Evolutionary conservation across 53 echinoderm and acorn worm species (phyloP), one percentile per base, ranked within the genome.

Genomic region (Zoroaster sp.): DNA sequence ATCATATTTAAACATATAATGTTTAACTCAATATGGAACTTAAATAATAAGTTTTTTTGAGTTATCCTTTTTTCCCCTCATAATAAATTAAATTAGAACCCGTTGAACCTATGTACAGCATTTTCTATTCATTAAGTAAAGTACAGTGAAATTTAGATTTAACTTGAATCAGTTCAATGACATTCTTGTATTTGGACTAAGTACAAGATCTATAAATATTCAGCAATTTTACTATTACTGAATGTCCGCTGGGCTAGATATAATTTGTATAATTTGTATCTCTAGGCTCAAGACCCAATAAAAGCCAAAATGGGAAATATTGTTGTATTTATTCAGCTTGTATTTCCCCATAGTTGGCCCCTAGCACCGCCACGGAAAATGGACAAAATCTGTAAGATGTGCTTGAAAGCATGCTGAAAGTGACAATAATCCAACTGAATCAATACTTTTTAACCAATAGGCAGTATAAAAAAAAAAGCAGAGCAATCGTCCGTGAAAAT

Each of bases 401-500:
- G 71, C 46, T 39, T 34, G 85, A 59, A 59, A 59, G 63, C 63
- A 59, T 59, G 63, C 63, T 85, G 70, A 85, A 85, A 69, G 71
- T 85, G 85, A 45, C 71, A 35, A 85, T 85, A 71, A 51, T 20
- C 49, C 85, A 66, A 35, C 45, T 36, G n/a, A 85, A 85, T 85
- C 85, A 70, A 85, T 85, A 85, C 20, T 30, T 18, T 36, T 66
- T 42, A 36, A 40, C 47, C 35, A 85, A 34, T 35, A 66, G 7
- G 36, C 45, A 67, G 35, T 36, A 45, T 46, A 39, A 42, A 18
- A 38, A 47, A 66, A 85, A 69, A 13, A n/a, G n/a, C n/a, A n/a
- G 40, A 67, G 81, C 81, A 81, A 76, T 76, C 65, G 53, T 35
- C 54, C 79, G 37, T 55, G 79, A 79, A 79, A 79, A 63, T 13